A percentile compares a stretch with the other conserved stretches of the same genome.
These are phyloP conservation scores for Scomber japonicus DNA, from an alignment of 2,113 vertebrate species.

Conservation along the genomic window DNA sequence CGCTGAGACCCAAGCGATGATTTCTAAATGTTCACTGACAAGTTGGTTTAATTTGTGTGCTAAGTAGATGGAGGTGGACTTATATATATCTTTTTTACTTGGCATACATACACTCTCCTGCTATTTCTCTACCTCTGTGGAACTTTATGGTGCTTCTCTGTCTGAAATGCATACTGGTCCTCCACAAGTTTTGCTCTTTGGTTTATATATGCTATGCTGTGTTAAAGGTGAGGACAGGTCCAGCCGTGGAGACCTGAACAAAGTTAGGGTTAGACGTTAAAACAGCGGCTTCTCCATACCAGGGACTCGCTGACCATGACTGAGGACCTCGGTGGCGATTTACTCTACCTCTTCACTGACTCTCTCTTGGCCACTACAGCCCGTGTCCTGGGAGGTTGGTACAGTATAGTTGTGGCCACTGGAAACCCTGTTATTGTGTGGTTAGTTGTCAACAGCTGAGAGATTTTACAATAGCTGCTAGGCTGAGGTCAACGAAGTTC, in stretches of 20 bases:
- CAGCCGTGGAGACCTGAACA: slow-evolving; percentile 16
- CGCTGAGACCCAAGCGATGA: slow-evolving; percentile 78
- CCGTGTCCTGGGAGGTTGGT: slow-evolving; percentile 37
- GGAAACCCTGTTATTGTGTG: slow-evolving; percentile 78
- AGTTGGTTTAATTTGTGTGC: slow-evolving; percentile 80
- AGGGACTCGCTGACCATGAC: slow-evolving; percentile 21
- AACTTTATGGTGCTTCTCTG: slow-evolving; percentile 52
- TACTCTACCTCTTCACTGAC: background rate
- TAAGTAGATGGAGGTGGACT: slow-evolving; percentile 77
- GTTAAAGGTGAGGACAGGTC: slow-evolving; percentile 76
- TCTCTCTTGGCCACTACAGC: background rate
- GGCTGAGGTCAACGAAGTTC: slow-evolving; percentile 63
- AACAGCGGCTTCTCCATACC: slow-evolving; percentile 22
- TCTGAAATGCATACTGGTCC: slow-evolving; percentile 40
- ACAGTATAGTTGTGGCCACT: slow-evolving; percentile 31
- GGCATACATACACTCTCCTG: slow-evolving; percentile 37
- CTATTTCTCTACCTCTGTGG: slow-evolving; percentile 60
- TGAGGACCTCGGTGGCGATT: slow-evolving; percentile 21
- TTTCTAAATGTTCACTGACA: slow-evolving; percentile 83
- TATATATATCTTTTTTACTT: slow-evolving; percentile 70
- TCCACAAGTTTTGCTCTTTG: slow-evolving; percentile 51
- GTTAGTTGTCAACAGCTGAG: slow-evolving; percentile 74
- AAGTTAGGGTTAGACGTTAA: background rate
- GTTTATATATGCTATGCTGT: slow-evolving; percentile 62
- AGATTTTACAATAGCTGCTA: slow-evolving; percentile 57